These are phyloP conservation scores for Ceraclea dissimilis DNA, from an alignment of 2,888 invertebrate genomes.

Conservation along the genomic window DNA sequence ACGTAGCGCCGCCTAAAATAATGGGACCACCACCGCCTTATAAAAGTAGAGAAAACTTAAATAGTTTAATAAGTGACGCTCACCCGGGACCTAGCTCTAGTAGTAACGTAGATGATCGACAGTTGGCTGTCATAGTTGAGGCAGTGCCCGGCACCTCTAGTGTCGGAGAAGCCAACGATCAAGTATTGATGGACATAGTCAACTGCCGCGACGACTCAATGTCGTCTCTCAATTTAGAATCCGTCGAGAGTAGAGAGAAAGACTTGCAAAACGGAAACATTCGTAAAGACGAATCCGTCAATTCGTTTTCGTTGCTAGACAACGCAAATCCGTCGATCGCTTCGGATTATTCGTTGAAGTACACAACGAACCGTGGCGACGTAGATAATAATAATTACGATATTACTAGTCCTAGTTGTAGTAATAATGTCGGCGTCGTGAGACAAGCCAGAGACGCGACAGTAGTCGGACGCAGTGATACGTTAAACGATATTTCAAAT, in stretches of 20 bases:
- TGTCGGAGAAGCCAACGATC: not conserved
- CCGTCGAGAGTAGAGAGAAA: conserved; percentile 1
- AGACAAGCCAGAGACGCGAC: not conserved
- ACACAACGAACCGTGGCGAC: not conserved
- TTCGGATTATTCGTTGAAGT: conserved; percentile 1
- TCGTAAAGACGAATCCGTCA: not conserved
- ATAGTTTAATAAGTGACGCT: conserved; percentile 7
- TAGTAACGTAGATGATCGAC: not conserved
- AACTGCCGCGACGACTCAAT: conserved; percentile 6
- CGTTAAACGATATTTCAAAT: not conserved
- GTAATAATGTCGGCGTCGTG: not conserved
- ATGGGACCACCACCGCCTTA: conserved; percentile 44
- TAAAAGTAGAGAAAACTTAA: conserved; percentile 29
- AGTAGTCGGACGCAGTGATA: not conserved
- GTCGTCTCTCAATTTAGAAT: conserved; percentile 6
- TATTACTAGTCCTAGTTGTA: conserved; percentile 6
- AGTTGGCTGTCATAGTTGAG: not conserved
- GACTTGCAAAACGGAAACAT: conserved; percentile 1
- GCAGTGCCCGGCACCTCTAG: not conserved
- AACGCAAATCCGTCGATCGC: not conserved
- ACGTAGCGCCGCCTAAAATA: conserved; percentile 32
- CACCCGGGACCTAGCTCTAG: not conserved
- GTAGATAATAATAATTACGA: conserved; percentile 1
- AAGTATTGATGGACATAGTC: conserved; percentile 6
- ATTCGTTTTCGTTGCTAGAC: not conserved